These are phyloP conservation scores for Andrena fulva DNA, from an alignment of 2,888 invertebrate species.

Conservation along the genomic window DNA sequence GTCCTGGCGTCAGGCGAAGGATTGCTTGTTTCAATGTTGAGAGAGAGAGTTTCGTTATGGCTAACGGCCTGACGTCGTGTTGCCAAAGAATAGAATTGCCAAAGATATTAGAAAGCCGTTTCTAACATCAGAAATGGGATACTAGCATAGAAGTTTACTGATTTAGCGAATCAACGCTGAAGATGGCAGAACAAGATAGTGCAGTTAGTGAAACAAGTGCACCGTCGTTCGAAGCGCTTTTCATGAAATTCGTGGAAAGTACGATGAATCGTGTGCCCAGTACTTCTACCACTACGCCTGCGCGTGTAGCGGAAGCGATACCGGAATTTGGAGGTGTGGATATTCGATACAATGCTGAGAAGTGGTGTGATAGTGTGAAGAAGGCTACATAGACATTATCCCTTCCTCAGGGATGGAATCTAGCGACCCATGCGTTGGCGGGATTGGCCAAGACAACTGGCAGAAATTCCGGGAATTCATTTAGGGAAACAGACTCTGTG, in stretches of 20 bases:
- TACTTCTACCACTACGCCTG: not conserved
- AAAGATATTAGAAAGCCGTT: too few relatives aligned
- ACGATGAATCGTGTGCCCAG: not conserved
- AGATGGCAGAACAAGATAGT: not conserved
- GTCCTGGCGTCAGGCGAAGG: too few relatives aligned
- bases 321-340: slow-evolving; percentile 11
- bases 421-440: slow-evolving; percentile 1
- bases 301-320: not conserved
- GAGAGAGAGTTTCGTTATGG: too few relatives aligned
- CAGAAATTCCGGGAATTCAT: slow-evolving; percentile 5
- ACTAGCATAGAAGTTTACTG: not conserved
- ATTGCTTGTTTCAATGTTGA: too few relatives aligned
- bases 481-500: slow-evolving; percentile 1
- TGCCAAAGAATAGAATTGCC: too few relatives aligned
- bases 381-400: not conserved
- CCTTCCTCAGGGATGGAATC: not conserved
- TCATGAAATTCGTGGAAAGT: not conserved
- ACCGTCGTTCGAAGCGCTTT: not conserved
- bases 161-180: not conserved
- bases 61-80: too few relatives aligned
- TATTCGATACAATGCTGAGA: not conserved
- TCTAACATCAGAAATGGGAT: not conserved
- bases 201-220: not conserved
- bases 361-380: slow-evolving; percentile 19
- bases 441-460: slow-evolving; percentile 21